These are phyloP conservation scores for Tanypteryx hageni DNA, from an alignment of 2,888 invertebrate genomes.

Conservation along the genomic window DNA sequence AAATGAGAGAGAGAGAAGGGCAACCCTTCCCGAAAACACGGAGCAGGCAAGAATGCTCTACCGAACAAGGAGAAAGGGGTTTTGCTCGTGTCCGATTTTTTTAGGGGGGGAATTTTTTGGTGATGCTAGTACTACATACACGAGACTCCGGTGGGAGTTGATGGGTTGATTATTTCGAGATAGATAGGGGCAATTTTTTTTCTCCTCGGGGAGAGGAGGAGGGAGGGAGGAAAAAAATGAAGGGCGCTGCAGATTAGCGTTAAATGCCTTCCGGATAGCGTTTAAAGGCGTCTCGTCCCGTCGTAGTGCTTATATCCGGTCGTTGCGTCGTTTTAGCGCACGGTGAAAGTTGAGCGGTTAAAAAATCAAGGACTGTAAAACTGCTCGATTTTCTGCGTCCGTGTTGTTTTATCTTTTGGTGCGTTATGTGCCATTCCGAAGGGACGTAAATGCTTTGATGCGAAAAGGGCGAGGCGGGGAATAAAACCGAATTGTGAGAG, in stretches of 20 bases:
- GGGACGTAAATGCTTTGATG: not conserved
- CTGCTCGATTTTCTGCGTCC: not conserved
- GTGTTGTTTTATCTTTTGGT: too few species aligned
- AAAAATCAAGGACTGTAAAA: not conserved
- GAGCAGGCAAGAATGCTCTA: not conserved
- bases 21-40: not conserved
- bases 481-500: too few species aligned
- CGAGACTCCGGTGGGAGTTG: not conserved
- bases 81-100: not conserved
- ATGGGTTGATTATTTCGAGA: slow-evolving; percentile 3
- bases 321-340: not conserved
- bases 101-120: not conserved
- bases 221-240: too few species aligned
- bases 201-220: not conserved
- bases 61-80: not conserved
- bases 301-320: not conserved
- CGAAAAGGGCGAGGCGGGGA: too few species aligned
- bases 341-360: not conserved
- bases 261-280: not conserved
- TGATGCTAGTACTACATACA: not conserved
- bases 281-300: not conserved
- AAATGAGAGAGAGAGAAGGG: not conserved
- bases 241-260: not conserved
- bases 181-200: not conserved
- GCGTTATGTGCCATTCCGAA: not conserved